Evolutionary conservation across 2,797 vertebrate genomes (phyloP).

Genomic region (Okamejei kenojei): DNA sequence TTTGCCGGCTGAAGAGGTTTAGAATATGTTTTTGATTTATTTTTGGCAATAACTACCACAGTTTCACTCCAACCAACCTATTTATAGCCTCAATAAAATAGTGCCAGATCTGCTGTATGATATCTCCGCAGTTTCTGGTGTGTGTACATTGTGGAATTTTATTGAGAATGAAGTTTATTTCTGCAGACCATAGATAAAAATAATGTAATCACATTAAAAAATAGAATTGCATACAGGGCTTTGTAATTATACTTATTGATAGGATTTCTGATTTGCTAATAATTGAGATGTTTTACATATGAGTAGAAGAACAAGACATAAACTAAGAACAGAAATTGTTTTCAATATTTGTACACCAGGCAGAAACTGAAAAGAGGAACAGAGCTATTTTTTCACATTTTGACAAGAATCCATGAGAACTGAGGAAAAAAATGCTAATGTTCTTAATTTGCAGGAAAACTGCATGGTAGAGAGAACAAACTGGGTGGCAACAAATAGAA

Average conservation of each 20-base stretch:
- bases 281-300: background rate
- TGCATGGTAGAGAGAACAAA: too few relatives aligned
- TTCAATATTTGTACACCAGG: too few relatives aligned
- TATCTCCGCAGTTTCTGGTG: background rate
- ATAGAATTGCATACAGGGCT: background rate
- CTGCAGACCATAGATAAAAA: too few relatives aligned
- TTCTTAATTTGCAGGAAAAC: too few relatives aligned
- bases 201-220: background rate
- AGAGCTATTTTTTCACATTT: too few relatives aligned
- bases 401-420: background rate
- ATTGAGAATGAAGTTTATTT: constrained; percentile 13
- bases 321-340: background rate
- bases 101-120: background rate
- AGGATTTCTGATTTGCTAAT: background rate
- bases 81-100: constrained; percentile 10
- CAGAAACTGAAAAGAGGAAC: too few relatives aligned
- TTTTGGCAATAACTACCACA: constrained; percentile 22
- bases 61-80: constrained; percentile 2
- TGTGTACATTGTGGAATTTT: background rate
- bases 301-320: background rate
- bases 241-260: background rate
- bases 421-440: background rate
- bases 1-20: background rate
- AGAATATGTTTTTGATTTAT: background rate
- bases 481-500: too few relatives aligned